phyloP scores from a whole-genome alignment of 1,140 invertebrate genomes.

The Whitmania pigra region DNA sequence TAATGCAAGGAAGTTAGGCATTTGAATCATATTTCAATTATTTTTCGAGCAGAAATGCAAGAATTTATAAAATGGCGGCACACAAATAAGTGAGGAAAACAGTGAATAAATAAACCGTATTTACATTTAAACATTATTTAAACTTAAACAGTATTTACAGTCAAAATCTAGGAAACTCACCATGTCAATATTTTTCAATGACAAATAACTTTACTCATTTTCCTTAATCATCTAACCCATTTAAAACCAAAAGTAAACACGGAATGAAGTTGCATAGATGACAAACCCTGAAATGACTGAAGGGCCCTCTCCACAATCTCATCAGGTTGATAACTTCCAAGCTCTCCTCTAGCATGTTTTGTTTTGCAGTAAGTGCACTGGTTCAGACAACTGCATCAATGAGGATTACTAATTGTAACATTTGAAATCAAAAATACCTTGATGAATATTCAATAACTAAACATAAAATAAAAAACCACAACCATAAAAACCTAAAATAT shows the following conservation, averaged over 20 bases:
- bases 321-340: constrained; percentile 75
- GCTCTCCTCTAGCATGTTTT: constrained; percentile 85
- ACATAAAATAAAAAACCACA: too few relatives aligned
- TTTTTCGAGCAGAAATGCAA: neutral
- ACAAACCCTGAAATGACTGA: constrained; percentile 58
- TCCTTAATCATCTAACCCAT: neutral
- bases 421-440: neutral
- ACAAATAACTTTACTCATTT: too few relatives aligned
- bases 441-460: neutral
- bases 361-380: constrained; percentile 98
- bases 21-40: too few relatives aligned
- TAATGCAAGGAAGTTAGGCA: too few relatives aligned
- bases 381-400: constrained; percentile 65
- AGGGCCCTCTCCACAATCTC: constrained; percentile 47
- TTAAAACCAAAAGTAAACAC: neutral
- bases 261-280: neutral
- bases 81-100: too few relatives aligned
- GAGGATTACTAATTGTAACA: neutral
- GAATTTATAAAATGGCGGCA: too few relatives aligned
- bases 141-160: too few relatives aligned
- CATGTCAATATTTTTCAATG: too few relatives aligned
- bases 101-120: too few relatives aligned
- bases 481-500: too few relatives aligned
- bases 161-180: too few relatives aligned
- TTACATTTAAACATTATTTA: too few relatives aligned